Conservation (phyloP, 1,140 invertebrate species). For the Drosophila seguyi region DNA sequence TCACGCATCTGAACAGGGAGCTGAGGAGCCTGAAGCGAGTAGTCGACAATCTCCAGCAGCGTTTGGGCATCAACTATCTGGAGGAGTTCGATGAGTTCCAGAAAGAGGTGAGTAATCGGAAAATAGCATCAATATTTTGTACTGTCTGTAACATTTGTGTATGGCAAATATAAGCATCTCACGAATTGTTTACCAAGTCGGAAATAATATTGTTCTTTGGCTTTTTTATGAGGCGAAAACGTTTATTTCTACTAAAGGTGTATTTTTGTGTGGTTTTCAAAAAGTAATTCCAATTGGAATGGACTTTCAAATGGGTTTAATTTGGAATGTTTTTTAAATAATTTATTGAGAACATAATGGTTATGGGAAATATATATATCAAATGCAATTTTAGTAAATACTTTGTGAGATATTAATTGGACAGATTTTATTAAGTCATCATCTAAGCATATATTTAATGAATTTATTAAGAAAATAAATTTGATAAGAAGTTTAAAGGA, state of each 20-base stretch:
- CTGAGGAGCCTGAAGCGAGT: constrained; percentile 54
- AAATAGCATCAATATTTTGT: constrained; percentile 26
- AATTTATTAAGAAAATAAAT: no score
- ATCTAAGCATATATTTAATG: no score
- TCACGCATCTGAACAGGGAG: constrained; percentile 68
- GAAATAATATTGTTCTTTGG: constrained; percentile 14
- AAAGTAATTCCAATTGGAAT: neutral
- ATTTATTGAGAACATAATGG: neutral
- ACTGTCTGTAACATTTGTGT: constrained; percentile 24
- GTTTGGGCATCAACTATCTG: constrained; percentile 76
- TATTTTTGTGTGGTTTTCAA: neutral
- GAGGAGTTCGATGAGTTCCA: constrained; percentile 77
- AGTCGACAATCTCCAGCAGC: constrained; percentile 65
- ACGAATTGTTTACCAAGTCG: constrained; percentile 27
- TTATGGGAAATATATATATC: neutral
- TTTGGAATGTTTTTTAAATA: no score
- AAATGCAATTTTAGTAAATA: no score
- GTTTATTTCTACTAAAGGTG: constrained; percentile 4
- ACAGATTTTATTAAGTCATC: no score
- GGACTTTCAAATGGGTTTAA: neutral
- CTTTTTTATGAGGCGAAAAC: neutral
- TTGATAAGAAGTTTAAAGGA: no score
- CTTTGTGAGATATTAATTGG: no score
- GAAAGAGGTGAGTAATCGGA: constrained; percentile 69
- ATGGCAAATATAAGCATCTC: constrained; percentile 17